These are phyloP conservation scores for Anolis sagrei DNA, from an alignment of 2,113 vertebrate species.

Conservation along the genomic window DNA sequence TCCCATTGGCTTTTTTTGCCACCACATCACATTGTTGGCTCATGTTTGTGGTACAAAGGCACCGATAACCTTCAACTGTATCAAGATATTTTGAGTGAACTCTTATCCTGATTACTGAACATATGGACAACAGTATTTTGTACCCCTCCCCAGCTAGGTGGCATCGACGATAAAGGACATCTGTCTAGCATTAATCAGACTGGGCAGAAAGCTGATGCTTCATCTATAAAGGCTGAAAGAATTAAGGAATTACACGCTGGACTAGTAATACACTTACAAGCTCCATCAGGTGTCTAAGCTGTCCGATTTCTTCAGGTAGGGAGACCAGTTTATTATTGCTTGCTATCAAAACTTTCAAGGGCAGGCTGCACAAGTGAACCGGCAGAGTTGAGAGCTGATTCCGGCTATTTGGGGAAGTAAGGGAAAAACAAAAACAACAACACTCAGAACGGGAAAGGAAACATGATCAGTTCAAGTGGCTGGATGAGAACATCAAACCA, in stretches of 20 bases:
- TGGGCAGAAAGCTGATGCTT: not conserved
- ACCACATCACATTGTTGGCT: no score
- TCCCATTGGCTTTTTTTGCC: no score
- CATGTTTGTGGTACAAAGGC: not conserved
- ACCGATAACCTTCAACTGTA: not conserved
- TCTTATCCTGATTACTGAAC: not conserved
- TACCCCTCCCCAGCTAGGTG: not conserved
- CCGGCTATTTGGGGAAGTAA: constrained; percentile 81
- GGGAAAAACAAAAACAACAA: constrained; percentile 40
- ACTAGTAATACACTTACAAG: constrained; percentile 81
- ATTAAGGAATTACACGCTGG: constrained; percentile 24
- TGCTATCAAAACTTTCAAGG: constrained; percentile 94
- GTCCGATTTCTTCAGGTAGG: constrained; percentile 93
- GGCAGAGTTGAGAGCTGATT: constrained; percentile 94
- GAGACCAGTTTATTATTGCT: constrained; percentile 97
- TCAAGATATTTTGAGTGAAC: not conserved
- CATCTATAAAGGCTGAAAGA: not conserved
- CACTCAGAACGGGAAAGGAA: constrained; percentile 47
- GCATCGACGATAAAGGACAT: not conserved
- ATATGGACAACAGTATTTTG: not conserved
- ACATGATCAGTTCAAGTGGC: constrained; percentile 8
- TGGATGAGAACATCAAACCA: constrained; percentile 43
- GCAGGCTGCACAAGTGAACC: constrained; percentile 87
- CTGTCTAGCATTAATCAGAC: not conserved
- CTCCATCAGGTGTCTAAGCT: constrained; percentile 90